Evolutionary conservation across 1,140 invertebrate genomes (phyloP).

Genomic region (Danaus melanippus): DNA sequence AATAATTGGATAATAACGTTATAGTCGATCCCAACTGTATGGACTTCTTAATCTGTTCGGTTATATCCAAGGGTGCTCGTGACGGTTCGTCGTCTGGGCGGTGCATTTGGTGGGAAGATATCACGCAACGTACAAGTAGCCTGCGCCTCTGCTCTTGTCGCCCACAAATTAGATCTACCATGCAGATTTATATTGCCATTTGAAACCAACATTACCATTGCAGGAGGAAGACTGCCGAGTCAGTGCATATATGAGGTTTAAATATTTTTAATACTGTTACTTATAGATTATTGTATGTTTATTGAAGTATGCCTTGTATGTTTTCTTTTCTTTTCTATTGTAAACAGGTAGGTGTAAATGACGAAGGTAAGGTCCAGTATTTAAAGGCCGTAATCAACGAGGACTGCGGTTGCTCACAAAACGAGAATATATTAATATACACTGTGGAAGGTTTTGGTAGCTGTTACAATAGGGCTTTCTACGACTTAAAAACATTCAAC

Average conservation of each 20-base stretch:
- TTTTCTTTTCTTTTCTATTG: background rate
- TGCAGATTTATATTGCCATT: slow-evolving; percentile 78
- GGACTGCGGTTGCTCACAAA: slow-evolving; percentile 75
- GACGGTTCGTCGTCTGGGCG: slow-evolving; percentile 78
- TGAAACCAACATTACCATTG: slow-evolving; percentile 76
- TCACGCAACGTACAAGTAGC: slow-evolving; percentile 71
- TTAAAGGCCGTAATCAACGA: slow-evolving; percentile 74
- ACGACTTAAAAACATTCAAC: slow-evolving; percentile 71
- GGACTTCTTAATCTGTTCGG: slow-evolving; percentile 2
- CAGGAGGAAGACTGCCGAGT: slow-evolving; percentile 76
- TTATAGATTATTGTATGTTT: background rate
- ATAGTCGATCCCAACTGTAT: too few relatives aligned
- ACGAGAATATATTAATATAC: slow-evolving; percentile 68
- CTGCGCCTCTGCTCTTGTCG: slow-evolving; percentile 76
- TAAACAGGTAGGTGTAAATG: slow-evolving; percentile 74
- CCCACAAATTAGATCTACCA: slow-evolving; percentile 74
- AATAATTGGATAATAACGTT: too few relatives aligned
- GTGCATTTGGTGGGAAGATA: slow-evolving; percentile 81
- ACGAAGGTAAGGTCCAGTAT: slow-evolving; percentile 78
- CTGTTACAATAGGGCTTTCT: slow-evolving; percentile 74
- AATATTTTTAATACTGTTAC: background rate
- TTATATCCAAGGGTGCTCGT: slow-evolving; percentile 73
- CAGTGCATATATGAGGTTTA: slow-evolving; percentile 69
- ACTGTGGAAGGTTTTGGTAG: slow-evolving; percentile 64
- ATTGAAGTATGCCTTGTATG: too few relatives aligned